Evolutionary conservation across 2,888 invertebrate genomes (phyloP), one percentile per base, ranked within the genome.

Genomic region (Temnothorax rugatulus): DNA sequence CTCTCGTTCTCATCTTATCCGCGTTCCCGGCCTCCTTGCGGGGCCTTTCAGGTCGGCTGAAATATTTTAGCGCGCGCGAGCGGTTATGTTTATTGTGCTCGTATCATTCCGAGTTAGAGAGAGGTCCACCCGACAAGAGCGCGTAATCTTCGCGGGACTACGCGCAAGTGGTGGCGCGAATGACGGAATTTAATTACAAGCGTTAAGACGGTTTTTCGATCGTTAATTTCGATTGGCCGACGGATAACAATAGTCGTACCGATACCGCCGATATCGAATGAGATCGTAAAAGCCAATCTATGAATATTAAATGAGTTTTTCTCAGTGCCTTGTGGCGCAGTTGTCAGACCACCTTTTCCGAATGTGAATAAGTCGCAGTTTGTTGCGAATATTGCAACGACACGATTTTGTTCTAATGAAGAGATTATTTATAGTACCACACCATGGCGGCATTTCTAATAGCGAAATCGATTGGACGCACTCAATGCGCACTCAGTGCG

Each of bases 11-110:
- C 64, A n/a, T 47, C 61, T 38, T 82, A 82, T 77, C 25, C 75
- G 15, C 34, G 8, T 38, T 44, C 29, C 8, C 15, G 13, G 5
- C n/a, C 21, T 59, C 38, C 11, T 63, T 44, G 34, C 77, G 34
- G 4, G 11, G 15, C 44, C 38, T 74, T 47, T 34, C n/a, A 66
- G 44, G 21, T 34, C 44, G n/a, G 34, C 15, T 69, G 21, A 57
- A 59, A 81, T 73, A 74, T 79, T 47, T 82, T 79, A 76, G 61
- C 41, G 63, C 54, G 21, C 44, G 18, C 34, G n/a, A 57, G 15
- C 34, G 21, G 29, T 54, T 64, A 63, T 54, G 54, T 77, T 74
- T 64, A 82, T 82, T 34, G 73, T 44, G 44, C 38, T 47, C 71
- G 34, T 47, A 59, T 81, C 79, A 59, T 71, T 71, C 8, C n/a